phyloP scores from a whole-genome alignment of 2,797 vertebrate genomes.

The Syndactyla subalaris region DNA sequence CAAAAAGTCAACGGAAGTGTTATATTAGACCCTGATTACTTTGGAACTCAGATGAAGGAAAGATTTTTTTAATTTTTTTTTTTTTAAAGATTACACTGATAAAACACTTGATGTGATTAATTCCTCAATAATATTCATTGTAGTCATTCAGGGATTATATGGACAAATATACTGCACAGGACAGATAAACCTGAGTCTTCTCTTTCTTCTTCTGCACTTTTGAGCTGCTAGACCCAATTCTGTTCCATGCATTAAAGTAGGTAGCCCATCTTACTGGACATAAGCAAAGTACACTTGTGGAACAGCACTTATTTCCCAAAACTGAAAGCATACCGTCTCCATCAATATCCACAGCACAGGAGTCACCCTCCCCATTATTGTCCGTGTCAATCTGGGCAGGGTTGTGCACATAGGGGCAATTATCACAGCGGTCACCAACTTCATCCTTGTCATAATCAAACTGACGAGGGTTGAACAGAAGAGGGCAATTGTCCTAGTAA shows the following conservation, averaged over 20 bases:
- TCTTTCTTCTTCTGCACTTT: neutral
- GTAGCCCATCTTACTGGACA: neutral
- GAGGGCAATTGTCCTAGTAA: slow-evolving; percentile 92
- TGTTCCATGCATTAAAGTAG: neutral
- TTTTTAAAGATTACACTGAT: neutral
- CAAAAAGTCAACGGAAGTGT: neutral
- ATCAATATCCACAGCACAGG: slow-evolving; percentile 96
- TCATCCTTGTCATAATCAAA: slow-evolving; percentile 97
- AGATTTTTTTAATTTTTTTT: neutral
- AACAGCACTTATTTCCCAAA: neutral
- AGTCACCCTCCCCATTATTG: slow-evolving; percentile 93
- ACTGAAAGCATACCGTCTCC: slow-evolving; percentile 88
- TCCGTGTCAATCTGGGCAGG: slow-evolving; percentile 96
- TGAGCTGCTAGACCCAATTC: neutral
- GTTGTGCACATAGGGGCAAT: slow-evolving; percentile 96
- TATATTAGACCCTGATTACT: neutral
- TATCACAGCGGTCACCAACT: slow-evolving; percentile 97
- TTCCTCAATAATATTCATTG: neutral
- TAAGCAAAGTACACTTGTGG: neutral
- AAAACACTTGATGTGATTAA: neutral
- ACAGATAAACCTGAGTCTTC: neutral
- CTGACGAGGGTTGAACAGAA: slow-evolving; percentile 96
- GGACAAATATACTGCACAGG: neutral
- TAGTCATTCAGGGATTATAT: neutral
- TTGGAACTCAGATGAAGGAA: neutral